Evolutionary conservation across 2,113 vertebrate genomes (phyloP).

Genomic region (Cromileptes altivelis): DNA sequence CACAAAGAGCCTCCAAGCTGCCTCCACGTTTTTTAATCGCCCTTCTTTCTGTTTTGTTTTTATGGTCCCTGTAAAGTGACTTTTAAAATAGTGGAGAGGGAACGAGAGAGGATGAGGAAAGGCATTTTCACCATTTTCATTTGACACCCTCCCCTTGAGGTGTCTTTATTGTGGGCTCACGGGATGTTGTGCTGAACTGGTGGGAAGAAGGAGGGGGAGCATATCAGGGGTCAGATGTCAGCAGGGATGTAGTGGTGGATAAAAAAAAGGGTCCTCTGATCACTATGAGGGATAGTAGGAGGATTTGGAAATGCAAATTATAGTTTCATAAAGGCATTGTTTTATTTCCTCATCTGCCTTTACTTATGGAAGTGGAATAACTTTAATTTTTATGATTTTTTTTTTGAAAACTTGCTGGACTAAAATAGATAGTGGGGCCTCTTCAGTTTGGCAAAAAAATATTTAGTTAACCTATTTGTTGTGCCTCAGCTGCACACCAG

Average conservation of each 20-base stretch:
- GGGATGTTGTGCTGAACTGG: slow-evolving; percentile 43
- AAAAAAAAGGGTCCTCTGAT: slow-evolving; percentile 13
- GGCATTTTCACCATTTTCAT: slow-evolving; percentile 54
- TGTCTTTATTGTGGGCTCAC: slow-evolving; percentile 47
- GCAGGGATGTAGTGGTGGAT: slow-evolving; percentile 24
- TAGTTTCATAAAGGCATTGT: not conserved
- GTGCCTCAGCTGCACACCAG: not conserved
- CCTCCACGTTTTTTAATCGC: slow-evolving; percentile 72
- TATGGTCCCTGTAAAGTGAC: slow-evolving; percentile 77
- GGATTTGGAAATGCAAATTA: not conserved
- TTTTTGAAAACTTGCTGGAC: not conserved
- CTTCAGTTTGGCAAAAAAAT: not conserved
- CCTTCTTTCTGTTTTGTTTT: slow-evolving; percentile 63
- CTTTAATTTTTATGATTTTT: not conserved
- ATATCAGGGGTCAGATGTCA: slow-evolving; percentile 57
- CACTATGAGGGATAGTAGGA: not conserved
- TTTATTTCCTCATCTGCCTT: not conserved
- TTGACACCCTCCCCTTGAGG: slow-evolving; percentile 40
- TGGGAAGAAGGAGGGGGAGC: not conserved
- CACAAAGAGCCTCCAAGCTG: slow-evolving; percentile 63
- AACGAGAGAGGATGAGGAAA: slow-evolving; percentile 58
- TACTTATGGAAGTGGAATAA: not conserved
- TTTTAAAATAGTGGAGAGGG: slow-evolving; percentile 75
- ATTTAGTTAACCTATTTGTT: not conserved
- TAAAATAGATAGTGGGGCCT: slow-evolving; percentile 7